Base-by-base conservation (phyloP, 2,797 vertebrate genomes). In the Sebastes paucispinis region DNA sequence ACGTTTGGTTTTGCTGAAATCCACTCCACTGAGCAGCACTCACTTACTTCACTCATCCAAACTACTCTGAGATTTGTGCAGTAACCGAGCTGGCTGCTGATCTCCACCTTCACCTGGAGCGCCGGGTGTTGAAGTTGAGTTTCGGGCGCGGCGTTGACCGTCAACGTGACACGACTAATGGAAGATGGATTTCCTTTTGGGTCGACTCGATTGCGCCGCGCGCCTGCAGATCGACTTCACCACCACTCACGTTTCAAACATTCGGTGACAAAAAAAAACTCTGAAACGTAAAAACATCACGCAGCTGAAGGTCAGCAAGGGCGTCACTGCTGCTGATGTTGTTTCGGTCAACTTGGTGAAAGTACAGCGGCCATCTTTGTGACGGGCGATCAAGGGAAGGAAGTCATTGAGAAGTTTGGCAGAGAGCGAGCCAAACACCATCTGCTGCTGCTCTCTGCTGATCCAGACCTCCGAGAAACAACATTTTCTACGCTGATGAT, bases 101-200 rank as follows among this genome's bases (percentile, higher is more conserved):
- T 4, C 67, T 22, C 13, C 31, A 22, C 50, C 31, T 27, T 34
- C 59, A 25, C 59, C 75, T 57, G 57, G 16, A 20, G 5, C 9
- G 2, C 3, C 2, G 3, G 55, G n/a, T n/a, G 65, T 22, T 16
- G n/a, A 64, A 24, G 31, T 25, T 16, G 13, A 25, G 60, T 29
- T 68, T 29, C 2, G 4, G 14, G 13, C 4, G 20, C 2, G 24
- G 20, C 6, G 25, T 12, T 24, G 14, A 55, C 75, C 22, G 39
- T 24, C 73, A 62, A 22, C 29, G 47, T 69, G 80, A 77, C 76
- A 14, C 8, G 10, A 16, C 72, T 86, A 82, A 88, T 86, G 86
- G 86, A 65, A 39, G 84, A 90, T 84, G 77, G 86, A 88, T 91
- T 91, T 87, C 64, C 84, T 75, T 85, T 87, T 62, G 47, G 47